Percentiles rank a stretch among this genome's conserved stretches.
These are phyloP conservation scores for Cuniculus paca DNA, from an alignment of 2,797 vertebrate genomes.

Conservation along the genomic window DNA sequence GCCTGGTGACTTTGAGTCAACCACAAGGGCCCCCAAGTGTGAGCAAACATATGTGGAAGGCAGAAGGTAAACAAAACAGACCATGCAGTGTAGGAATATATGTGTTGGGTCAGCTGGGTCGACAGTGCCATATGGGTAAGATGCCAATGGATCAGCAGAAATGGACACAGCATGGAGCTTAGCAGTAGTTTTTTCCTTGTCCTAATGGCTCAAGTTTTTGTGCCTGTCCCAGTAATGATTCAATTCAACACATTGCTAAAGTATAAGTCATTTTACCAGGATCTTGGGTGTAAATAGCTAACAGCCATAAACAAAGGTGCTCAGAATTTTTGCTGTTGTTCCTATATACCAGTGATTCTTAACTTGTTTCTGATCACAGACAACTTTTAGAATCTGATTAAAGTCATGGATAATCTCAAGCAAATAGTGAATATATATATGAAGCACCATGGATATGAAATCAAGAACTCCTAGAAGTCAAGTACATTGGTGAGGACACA, in stretches of 20 bases:
- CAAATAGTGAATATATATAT: background rate
- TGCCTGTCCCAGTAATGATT: constrained; percentile 75
- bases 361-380: constrained; percentile 12
- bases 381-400: constrained; percentile 50
- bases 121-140: background rate
- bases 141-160: background rate
- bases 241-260: constrained; percentile 56
- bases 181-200: background rate
- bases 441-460: background rate
- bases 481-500: background rate
- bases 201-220: constrained; percentile 7
- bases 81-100: background rate
- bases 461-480: background rate
- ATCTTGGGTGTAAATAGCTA: constrained; percentile 62
- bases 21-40: background rate
- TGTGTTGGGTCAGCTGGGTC: constrained; percentile 60
- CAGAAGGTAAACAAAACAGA: background rate
- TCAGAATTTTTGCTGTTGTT: constrained; percentile 68
- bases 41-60: background rate
- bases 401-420: constrained; percentile 5
- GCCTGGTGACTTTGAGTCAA: background rate
- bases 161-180: background rate
- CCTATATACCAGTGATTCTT: constrained; percentile 36
- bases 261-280: constrained; percentile 51
- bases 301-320: constrained; percentile 34